These are phyloP conservation scores for Hololepta plana DNA, from an alignment of 2,888 invertebrate genomes.

Conservation along the genomic window DNA sequence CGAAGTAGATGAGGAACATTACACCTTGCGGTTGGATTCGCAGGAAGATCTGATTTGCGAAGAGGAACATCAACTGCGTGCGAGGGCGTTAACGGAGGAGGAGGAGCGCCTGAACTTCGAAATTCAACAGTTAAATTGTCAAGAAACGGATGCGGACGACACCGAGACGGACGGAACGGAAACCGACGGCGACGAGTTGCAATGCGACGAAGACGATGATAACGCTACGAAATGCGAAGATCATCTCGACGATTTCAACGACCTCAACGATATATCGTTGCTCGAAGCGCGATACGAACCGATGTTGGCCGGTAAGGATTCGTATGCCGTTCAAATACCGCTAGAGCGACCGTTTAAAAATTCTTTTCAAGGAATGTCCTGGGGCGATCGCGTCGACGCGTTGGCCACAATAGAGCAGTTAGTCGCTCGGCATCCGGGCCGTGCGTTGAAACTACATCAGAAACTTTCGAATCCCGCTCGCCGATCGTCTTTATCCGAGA, in stretches of 20 bases:
- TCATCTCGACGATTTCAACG: conserved; percentile 11
- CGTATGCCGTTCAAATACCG: conserved; percentile 20
- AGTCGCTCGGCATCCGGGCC: conserved; percentile 77
- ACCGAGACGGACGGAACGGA: conserved; percentile 69
- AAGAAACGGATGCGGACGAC: conserved; percentile 49
- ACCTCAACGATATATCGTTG: conserved; percentile 25
- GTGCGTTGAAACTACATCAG: conserved; percentile 82
- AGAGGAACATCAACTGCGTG: conserved; percentile 50
- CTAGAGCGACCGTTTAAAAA: conserved; percentile 14
- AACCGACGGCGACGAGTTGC: conserved; percentile 51
- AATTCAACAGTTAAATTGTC: conserved; percentile 54
- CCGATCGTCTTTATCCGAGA: conserved; percentile 69
- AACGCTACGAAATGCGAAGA: conserved; percentile 6
- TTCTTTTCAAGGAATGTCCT: conserved; percentile 41
- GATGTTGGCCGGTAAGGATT: conserved; percentile 35
- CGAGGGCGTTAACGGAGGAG: conserved; percentile 47
- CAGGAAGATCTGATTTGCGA: conserved; percentile 34
- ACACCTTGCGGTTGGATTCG: too few species aligned
- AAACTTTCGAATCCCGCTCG: conserved; percentile 83
- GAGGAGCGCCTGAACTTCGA: conserved; percentile 59
- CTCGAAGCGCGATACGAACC: conserved; percentile 54
- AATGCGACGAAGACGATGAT: conserved; percentile 22
- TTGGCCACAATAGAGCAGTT: conserved; percentile 59
- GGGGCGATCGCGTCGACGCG: conserved; percentile 73
- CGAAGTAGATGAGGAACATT: too few species aligned